Conservation (phyloP, 1,140 invertebrate species). For the Drosophila prosaltans region DNA sequence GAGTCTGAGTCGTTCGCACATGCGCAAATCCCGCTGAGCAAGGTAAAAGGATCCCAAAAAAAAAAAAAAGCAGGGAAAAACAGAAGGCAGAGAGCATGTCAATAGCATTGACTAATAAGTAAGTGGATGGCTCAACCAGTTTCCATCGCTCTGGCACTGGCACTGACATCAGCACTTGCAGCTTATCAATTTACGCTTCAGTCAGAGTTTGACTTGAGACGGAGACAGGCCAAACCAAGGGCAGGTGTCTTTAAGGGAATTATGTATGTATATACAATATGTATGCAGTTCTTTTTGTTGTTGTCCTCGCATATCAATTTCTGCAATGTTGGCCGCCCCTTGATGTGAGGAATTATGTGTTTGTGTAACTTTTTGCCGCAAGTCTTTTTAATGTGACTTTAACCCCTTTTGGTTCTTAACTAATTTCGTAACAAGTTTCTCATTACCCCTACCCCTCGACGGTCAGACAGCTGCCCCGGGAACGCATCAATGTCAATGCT, state of each 20-base stretch:
- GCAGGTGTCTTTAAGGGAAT: constrained; percentile 40
- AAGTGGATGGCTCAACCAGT: constrained; percentile 53
- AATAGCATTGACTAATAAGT: constrained; percentile 70
- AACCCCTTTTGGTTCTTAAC: constrained; percentile 36
- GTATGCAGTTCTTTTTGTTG: constrained; percentile 27
- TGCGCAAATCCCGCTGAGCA: constrained; percentile 46
- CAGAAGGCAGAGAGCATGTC: constrained; percentile 59
- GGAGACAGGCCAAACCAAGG: constrained; percentile 17
- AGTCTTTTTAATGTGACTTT: constrained; percentile 49
- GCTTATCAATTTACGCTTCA: constrained; percentile 79
- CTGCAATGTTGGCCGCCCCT: constrained; percentile 34
- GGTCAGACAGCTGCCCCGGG: constrained; percentile 57
- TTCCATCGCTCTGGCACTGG: constrained; percentile 18
- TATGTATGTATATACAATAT: constrained; percentile 2
- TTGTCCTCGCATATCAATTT: constrained; percentile 67
- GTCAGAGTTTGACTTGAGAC: constrained; percentile 22
- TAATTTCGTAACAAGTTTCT: constrained; percentile 80
- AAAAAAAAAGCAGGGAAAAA: constrained; percentile 19
- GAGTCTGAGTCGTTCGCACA: constrained; percentile 31
- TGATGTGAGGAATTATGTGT: constrained; percentile 66
- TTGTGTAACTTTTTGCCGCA: constrained; percentile 54
- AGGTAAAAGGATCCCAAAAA: constrained; percentile 18
- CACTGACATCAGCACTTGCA: constrained; percentile 35
- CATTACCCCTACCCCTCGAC: constrained; percentile 52
- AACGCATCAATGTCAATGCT: constrained; percentile 74